These are phyloP conservation scores for Ormyrus thymus DNA, from an alignment of 2,888 invertebrate species.

Conservation along the genomic window DNA sequence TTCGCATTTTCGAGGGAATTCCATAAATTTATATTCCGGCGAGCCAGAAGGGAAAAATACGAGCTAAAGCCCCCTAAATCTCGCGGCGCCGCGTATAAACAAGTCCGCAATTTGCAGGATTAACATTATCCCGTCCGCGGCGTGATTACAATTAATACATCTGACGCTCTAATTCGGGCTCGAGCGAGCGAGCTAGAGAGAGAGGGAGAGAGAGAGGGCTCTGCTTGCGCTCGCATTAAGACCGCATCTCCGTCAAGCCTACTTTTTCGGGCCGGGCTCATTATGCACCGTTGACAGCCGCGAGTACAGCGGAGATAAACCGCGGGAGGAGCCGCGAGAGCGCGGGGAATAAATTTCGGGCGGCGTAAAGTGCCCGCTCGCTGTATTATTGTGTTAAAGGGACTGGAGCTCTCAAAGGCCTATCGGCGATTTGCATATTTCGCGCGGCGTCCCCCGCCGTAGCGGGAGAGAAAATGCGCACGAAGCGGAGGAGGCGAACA, in stretches of 20 bases:
- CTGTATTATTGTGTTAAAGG: constrained; percentile 30
- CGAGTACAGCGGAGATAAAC: constrained; percentile 23
- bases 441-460: background rate
- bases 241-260: constrained; percentile 11
- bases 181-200: background rate
- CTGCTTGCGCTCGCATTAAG: background rate
- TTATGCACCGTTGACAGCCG: constrained; percentile 2
- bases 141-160: no score
- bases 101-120: no score
- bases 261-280: background rate
- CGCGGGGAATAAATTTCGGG: constrained; percentile 32
- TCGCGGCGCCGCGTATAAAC: no score
- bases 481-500: constrained; percentile 26
- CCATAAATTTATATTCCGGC: no score
- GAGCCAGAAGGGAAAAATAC: no score
- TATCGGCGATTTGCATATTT: constrained; percentile 48
- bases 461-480: constrained; percentile 20
- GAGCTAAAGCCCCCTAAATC: no score
- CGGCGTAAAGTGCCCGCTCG: background rate
- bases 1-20: no score
- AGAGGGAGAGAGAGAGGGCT: background rate
- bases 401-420: constrained; percentile 20
- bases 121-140: no score
- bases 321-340: background rate
- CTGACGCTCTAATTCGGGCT: background rate